Percentiles rank a stretch among this genome's conserved stretches.
Evolutionary conservation across 2,797 vertebrate species (phyloP).

Genomic region (Alfaro cultratus): DNA sequence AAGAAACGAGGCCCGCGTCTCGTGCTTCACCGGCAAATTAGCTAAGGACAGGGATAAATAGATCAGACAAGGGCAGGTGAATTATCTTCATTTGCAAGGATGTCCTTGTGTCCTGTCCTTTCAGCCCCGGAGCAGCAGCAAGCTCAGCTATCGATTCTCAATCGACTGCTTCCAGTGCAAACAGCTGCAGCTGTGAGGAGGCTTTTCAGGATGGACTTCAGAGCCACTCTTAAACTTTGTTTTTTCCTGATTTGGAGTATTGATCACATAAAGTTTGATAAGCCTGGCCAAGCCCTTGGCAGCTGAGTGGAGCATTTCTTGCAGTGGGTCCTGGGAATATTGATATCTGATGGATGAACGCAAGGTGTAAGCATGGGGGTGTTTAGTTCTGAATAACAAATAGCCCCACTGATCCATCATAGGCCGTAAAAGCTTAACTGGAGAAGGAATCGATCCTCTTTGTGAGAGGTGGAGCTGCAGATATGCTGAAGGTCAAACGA

Average conservation of each 20-base stretch:
- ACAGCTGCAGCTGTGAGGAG: slow-evolving; percentile 41
- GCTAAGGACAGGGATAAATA: slow-evolving; percentile 73
- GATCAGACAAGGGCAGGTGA: slow-evolving; percentile 57
- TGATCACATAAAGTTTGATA: slow-evolving; percentile 71
- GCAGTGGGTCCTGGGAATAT: slow-evolving; percentile 78
- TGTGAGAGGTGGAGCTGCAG: slow-evolving; percentile 35
- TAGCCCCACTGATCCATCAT: slow-evolving; percentile 68
- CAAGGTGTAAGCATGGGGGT: slow-evolving; percentile 49
- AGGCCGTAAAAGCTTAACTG: slow-evolving; percentile 73
- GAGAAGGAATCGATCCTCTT: slow-evolving; percentile 60
- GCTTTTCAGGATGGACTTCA: slow-evolving; percentile 32
- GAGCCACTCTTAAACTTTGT: slow-evolving; percentile 29
- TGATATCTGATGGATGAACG: slow-evolving; percentile 57
- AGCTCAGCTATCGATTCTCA: slow-evolving; percentile 69
- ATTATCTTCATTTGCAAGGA: slow-evolving; percentile 69
- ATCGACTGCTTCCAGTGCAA: slow-evolving; percentile 53
- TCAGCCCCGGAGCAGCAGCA: slow-evolving; percentile 50
- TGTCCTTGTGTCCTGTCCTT: slow-evolving; percentile 76
- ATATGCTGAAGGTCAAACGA: slow-evolving; percentile 64
- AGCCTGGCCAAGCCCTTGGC: slow-evolving; percentile 30
- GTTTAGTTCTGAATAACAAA: slow-evolving; percentile 50
- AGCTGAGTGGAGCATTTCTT: slow-evolving; percentile 42
- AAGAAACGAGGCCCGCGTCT: slow-evolving; percentile 24
- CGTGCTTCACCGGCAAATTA: slow-evolving; percentile 53
- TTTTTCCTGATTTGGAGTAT: slow-evolving; percentile 43